Conservation (phyloP, 1,140 invertebrate genomes). For the Apis dorsata region DNA sequence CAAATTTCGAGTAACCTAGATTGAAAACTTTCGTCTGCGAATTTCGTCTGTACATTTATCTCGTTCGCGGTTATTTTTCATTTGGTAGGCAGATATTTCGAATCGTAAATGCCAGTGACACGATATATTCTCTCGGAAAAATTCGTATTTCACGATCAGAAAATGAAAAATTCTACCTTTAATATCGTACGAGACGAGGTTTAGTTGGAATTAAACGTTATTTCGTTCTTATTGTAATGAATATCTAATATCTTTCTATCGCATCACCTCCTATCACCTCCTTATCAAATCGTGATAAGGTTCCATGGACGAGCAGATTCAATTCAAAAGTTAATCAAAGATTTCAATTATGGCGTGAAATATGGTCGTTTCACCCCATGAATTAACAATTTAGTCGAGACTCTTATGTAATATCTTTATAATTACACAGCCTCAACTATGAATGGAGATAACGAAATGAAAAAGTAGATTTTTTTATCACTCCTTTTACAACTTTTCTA, state of each 20-base stretch:
- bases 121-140: not conserved
- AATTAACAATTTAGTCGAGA: no score
- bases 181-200: not conserved
- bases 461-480: not conserved
- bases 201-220: not conserved
- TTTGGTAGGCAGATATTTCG: not conserved
- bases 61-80: not conserved
- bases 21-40: constrained; percentile 22
- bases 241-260: not conserved
- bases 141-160: not conserved
- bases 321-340: not conserved
- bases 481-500: not conserved
- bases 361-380: not conserved
- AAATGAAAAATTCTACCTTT: not conserved
- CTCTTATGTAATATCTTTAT: no score
- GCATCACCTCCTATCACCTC: not conserved
- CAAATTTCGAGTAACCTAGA: constrained; percentile 46
- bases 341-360: not conserved
- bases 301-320: not conserved
- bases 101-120: not conserved
- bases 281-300: constrained; percentile 17
- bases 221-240: not conserved
- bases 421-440: not conserved
- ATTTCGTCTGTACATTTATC: constrained; percentile 11
- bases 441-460: constrained; percentile 4